phyloP scores from a whole-genome alignment of 2,888 invertebrate genomes.

The Temnothorax unifasciatus region DNA sequence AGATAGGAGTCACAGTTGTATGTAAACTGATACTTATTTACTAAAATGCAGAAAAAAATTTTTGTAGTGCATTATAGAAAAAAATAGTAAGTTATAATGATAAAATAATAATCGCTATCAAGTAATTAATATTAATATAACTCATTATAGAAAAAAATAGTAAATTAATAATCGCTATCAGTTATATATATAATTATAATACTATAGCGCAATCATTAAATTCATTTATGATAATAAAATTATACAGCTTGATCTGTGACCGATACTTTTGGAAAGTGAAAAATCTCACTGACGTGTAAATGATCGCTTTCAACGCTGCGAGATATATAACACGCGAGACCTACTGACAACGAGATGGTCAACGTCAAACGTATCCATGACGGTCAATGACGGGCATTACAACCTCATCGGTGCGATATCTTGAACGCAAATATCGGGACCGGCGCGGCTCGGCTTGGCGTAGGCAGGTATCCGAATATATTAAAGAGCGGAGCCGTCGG shows the following conservation, averaged over 20 bases:
- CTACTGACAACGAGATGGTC: neutral
- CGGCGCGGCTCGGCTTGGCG: slow-evolving; percentile 40
- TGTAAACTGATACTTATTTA: no score
- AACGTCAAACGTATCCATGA: slow-evolving; percentile 17
- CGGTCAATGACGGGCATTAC: slow-evolving; percentile 39
- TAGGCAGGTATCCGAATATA: slow-evolving; percentile 74
- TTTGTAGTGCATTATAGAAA: no score
- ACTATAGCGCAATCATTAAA: neutral
- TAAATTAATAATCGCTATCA: neutral
- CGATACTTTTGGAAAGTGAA: neutral
- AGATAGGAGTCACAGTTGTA: no score
- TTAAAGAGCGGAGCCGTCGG: slow-evolving; percentile 59
- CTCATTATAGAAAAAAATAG: neutral
- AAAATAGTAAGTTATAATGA: no score
- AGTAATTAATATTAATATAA: neutral
- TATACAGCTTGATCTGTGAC: neutral
- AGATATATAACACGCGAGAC: neutral
- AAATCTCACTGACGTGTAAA: neutral
- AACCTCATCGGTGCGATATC: slow-evolving; percentile 65
- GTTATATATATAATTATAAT: neutral
- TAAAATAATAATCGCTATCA: no score
- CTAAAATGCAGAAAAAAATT: no score
- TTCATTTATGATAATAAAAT: neutral
- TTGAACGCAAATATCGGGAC: slow-evolving; percentile 65
- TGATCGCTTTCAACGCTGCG: neutral